Conservation (phyloP, 1,140 invertebrate genomes). For the Panonychus citri region DNA sequence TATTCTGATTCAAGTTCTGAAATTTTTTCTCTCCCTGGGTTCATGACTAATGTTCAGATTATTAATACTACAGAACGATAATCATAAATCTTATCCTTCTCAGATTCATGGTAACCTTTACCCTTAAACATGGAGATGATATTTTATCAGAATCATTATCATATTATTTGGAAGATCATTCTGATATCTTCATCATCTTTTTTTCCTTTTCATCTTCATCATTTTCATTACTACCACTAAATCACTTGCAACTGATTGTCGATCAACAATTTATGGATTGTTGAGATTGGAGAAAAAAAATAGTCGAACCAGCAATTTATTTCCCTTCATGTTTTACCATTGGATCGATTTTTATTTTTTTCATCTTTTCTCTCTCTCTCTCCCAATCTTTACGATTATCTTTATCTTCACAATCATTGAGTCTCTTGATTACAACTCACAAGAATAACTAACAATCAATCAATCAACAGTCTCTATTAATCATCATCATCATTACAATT, state of each 20-base stretch:
- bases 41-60: background rate
- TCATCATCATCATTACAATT: too few species aligned
- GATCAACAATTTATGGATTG: background rate
- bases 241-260: background rate
- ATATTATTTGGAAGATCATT: background rate
- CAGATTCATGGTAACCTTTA: background rate
- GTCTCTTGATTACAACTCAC: too few species aligned
- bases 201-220: background rate
- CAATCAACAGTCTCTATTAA: background rate
- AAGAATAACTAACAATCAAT: background rate
- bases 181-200: background rate
- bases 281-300: background rate
- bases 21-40: too few species aligned
- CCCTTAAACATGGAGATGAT: background rate
- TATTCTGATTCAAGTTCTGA: too few species aligned
- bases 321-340: too few species aligned
- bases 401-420: too few species aligned
- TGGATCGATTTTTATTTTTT: too few species aligned
- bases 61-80: background rate
- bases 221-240: background rate
- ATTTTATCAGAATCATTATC: background rate
- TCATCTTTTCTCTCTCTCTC: too few species aligned
- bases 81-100: background rate
- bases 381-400: too few species aligned
- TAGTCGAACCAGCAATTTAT: background rate